Base-by-base conservation (phyloP, 2,113 vertebrate species). In the Myocastor coypus region DNA sequence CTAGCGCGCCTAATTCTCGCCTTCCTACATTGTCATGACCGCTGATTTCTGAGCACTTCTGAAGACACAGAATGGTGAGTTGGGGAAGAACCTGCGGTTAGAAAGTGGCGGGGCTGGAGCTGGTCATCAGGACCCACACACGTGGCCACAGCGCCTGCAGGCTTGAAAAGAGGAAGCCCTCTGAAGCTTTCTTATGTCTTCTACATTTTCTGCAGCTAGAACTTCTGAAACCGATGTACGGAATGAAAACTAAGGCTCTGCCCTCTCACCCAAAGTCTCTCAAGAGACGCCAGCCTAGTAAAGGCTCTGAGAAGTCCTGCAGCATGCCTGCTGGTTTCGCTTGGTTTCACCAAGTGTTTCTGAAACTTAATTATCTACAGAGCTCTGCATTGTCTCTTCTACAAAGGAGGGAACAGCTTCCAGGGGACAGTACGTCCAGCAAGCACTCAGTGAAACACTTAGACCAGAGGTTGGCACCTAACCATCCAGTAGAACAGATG, bases 241-340 rank as follows among this genome's bases (percentile, higher is more conserved):
- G 3, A 71, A 46, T 46, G 46, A 46, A 46, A 46, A 46, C 46
- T 46, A 46, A 7, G 46, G 46, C 46, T 7, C 46, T 4, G 46
- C 34, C 34, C 0, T 12, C 3, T 61, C 3, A 75, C 12, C 20
- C 7, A 24, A 55, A 61, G 84, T 40, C 4, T 52, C 50, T 1
- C 4, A 13, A 0, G 1, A 14, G n/a, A 78, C 22, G 0, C 24
- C n/a, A 1, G 26, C 26, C 87, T 61, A 0, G 17, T 40, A 19
- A 59, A 52, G 71, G 9, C 37, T 42, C 92, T 78, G 83, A 85
- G 69, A 34, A 40, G 32, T 66, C 32, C 89, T 34, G 20, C 37
- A 24, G 17, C 28, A 11, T 34, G 12, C 42, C 14, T 0, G 1
- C 19, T 55, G 10, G 7, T 32, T 71, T 68, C 7, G 0, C 32